Evolutionary conservation across 1,140 invertebrate species (phyloP).

Genomic region (Drosophila asahinai): DNA sequence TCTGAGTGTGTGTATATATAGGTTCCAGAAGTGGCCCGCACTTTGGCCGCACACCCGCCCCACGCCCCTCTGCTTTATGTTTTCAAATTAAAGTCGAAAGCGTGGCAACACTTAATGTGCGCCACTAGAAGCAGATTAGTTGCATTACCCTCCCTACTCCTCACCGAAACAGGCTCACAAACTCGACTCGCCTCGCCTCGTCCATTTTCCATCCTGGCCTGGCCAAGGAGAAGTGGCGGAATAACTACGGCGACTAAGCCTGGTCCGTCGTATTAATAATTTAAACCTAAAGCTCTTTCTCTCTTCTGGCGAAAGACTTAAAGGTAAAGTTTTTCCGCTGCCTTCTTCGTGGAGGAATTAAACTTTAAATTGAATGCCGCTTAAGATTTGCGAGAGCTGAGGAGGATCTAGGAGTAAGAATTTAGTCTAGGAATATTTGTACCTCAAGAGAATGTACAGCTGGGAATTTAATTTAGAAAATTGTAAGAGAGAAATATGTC

Average conservation of each 20-base stretch:
- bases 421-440: neutral
- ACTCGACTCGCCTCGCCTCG: conserved; percentile 4
- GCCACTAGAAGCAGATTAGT: conserved; percentile 83
- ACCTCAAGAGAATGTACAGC: neutral
- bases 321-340: conserved; percentile 46
- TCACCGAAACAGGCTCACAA: conserved; percentile 25
- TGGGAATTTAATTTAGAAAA: neutral
- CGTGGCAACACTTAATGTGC: conserved; percentile 83
- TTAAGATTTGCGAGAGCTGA: conserved; percentile 8
- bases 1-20: conserved; percentile 9
- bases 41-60: conserved; percentile 42
- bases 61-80: conserved; percentile 68
- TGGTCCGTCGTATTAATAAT: conserved; percentile 66
- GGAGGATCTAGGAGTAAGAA: neutral
- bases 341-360: conserved; percentile 18
- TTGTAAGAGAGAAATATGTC: too few relatives aligned
- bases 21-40: conserved; percentile 59
- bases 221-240: neutral
- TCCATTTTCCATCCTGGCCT: conserved; percentile 21
- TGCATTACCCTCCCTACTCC: conserved; percentile 55
- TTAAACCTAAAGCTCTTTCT: conserved; percentile 49
- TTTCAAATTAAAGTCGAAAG: conserved; percentile 83
- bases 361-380: conserved; percentile 53
- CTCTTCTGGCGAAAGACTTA: conserved; percentile 15
- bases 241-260: conserved; percentile 15